phyloP scores from a whole-genome alignment of 2,797 vertebrate species.

The Manis pentadactyla region DNA sequence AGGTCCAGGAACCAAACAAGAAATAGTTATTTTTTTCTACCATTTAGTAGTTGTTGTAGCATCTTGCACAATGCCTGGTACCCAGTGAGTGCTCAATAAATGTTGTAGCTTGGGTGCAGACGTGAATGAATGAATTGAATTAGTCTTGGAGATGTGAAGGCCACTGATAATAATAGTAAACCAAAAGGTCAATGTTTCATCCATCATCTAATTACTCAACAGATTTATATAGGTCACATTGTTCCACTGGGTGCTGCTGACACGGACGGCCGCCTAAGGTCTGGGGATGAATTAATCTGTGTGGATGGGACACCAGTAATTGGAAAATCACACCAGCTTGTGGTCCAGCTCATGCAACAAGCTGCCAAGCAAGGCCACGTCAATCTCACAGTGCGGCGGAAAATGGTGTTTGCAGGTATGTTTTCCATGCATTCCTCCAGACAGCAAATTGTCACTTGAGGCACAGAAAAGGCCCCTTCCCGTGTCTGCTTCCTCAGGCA shows the following conservation, averaged over 20 bases:
- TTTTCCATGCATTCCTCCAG: constrained; percentile 43
- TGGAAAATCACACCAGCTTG: constrained; percentile 98
- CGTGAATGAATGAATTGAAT: neutral
- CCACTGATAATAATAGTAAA: neutral
- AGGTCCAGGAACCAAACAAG: neutral
- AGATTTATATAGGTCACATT: constrained; percentile 99
- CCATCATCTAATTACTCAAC: constrained; percentile 58
- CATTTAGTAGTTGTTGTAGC: neutral
- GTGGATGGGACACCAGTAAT: constrained; percentile 98
- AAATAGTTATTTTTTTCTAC: neutral
- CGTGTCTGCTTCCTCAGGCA: constrained; percentile 55
- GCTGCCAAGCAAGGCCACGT: constrained; percentile 99
- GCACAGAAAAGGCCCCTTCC: constrained; percentile 23
- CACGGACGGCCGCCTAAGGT: constrained; percentile 96
- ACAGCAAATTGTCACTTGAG: neutral
- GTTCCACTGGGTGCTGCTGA: constrained; percentile 98
- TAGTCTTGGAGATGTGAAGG: neutral
- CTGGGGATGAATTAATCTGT: constrained; percentile 97
- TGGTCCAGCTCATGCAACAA: constrained; percentile 99
- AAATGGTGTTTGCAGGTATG: constrained; percentile 95
- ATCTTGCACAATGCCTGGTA: neutral
- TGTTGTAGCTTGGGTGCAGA: neutral
- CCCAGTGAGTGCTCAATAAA: neutral
- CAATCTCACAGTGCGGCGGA: constrained; percentile 98
- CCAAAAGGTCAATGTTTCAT: constrained; percentile 31